Evolutionary conservation across 2,797 vertebrate genomes (phyloP), one percentile per base, ranked within the genome.

Genomic region (Scleropages formosus): DNA sequence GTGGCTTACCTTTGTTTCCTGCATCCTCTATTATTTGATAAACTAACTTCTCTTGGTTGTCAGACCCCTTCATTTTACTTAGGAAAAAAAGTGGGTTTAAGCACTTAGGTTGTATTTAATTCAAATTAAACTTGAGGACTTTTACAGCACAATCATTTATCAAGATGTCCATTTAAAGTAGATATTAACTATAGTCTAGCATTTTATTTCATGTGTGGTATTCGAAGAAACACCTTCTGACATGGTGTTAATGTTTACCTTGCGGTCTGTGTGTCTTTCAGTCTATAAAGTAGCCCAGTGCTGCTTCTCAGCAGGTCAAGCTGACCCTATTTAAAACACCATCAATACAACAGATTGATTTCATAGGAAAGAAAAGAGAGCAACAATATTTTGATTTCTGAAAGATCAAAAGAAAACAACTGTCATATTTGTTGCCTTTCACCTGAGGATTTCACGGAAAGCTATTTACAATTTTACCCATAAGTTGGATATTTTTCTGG

Each of bases 1-100:
- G 26, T n/a, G 44, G 24, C 51, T 12, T 86, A 98, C 97, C 97
- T 95, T 99, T 98, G 87, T 98, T 98, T 82, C 94, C 95, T 51
- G 96, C 96, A 16, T 99, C 97, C 81, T 99, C 97, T 78, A 99
- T 98, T 83, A 99, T 91, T 88, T 99, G 97, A 85, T 99, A 99
- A 2, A 99, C 97, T 74, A 99, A 89, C 76, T 98, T 99, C 91
- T 98, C 97, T 88, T 98, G 97, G 82, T 98, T 99, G 86, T 99
- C 97, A 0, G 97, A 97, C 31, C 97, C 97, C 79, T 98, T 99
- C 94, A 99, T 96, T 91, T 99, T 99, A 89, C 97, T 99, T 79
- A 85, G 75, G 77, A 70, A 64, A 12, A 66, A 53, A 31, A 77
- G 27, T 4, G 26, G 16, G 51, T 10, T 10, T 20, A 24, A 56